phyloP scores from a whole-genome alignment of 2,888 invertebrate species.

The Oegoconia quadripuncta region DNA sequence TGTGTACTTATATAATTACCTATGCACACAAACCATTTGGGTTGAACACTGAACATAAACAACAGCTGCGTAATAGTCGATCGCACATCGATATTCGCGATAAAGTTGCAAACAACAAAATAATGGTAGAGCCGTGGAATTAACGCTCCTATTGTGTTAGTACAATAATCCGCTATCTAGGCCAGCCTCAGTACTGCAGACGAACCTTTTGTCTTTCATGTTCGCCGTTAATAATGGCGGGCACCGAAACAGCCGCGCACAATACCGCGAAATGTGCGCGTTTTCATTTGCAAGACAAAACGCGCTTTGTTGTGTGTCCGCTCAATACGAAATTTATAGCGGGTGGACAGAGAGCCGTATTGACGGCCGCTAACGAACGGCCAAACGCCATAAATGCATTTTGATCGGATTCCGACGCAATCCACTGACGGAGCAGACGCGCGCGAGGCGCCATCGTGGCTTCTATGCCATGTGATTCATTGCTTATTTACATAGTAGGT shows the following conservation, averaged over 20 bases:
- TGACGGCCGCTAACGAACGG: constrained; percentile 73
- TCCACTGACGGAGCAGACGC: no score
- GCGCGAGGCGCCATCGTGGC: no score
- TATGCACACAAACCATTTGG: no score
- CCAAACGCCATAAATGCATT: constrained; percentile 69
- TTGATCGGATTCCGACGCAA: constrained; percentile 46
- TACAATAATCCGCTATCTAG: constrained; percentile 80
- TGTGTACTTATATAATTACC: no score
- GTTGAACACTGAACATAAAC: background rate
- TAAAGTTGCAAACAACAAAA: constrained; percentile 77
- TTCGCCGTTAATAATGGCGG: constrained; percentile 79
- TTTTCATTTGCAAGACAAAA: constrained; percentile 80
- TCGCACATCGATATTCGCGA: constrained; percentile 68
- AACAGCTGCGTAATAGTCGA: constrained; percentile 34
- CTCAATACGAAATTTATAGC: constrained; percentile 78
- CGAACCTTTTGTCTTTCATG: constrained; percentile 80
- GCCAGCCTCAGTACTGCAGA: constrained; percentile 79
- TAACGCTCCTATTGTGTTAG: constrained; percentile 78
- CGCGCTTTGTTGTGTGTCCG: constrained; percentile 78
- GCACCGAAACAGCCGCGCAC: constrained; percentile 79
- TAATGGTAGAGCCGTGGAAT: constrained; percentile 76
- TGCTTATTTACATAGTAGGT: no score
- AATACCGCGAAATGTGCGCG: constrained; percentile 79
- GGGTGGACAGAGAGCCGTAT: constrained; percentile 70
- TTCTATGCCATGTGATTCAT: no score